Evolutionary conservation across 2,888 invertebrate genomes (phyloP), one percentile per base, ranked within the genome.

Genomic region (Lepas anatifera): DNA sequence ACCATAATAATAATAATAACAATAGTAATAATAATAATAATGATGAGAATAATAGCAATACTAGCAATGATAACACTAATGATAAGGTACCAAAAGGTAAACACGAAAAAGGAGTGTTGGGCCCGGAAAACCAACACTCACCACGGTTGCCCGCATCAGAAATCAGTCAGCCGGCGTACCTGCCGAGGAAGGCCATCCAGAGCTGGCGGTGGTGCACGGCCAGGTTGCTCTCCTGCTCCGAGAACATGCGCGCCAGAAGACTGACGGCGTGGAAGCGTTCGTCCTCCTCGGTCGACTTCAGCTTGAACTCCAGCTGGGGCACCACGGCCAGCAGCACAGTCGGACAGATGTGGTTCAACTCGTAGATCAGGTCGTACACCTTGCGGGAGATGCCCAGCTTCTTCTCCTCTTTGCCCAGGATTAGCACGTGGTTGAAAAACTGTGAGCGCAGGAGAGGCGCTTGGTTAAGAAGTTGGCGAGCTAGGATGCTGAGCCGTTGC

Each of bases 391-490:
- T 76, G 50, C 72, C 74, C 67, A 91, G 84, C 73, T 85, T 87
- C 76, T 87, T 89, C 78, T 93, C 92, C 78, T 92, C 90, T 81
- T 93, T 95, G 70, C 95, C 95, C 80, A 95, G 84, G 76, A 97
- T 92, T 71, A 97, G 82, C 50, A 94, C 91, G 80, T 95, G 94
- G 82, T 96, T 96, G 83, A 97, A 96, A 80, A 97, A 97, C 89
- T 95, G 82, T 11, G 82, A 82, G 74, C 71, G 75, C 41, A 41
- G 41, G 41, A 41, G 11, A 41, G 41, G 41, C 73, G 73, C 71
- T 72, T 71, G 7, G 39, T 18, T 46, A 70, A 18, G 16, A 50
- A 67, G n/a, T n/a, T n/a, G n/a, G n/a, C n/a, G n/a, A n/a, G n/a
- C n/a, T n/a, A n/a, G n/a, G n/a, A n/a, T n/a, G n/a, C n/a, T n/a